Evolutionary conservation across 1,140 invertebrate species (phyloP).

Genomic region (Brachionus manjavacas): DNA sequence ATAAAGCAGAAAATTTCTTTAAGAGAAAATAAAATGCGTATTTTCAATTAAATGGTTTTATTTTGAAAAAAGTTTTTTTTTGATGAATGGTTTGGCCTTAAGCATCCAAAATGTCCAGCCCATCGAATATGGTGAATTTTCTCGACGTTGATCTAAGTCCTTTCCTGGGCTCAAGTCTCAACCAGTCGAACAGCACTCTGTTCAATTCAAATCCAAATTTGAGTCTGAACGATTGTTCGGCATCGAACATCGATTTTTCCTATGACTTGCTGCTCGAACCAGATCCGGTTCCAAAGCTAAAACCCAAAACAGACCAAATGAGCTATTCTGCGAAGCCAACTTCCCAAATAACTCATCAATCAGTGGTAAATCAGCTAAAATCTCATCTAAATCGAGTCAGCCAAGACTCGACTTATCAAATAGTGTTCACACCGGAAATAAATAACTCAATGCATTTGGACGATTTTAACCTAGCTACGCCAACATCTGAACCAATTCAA

Average conservation of each 20-base stretch:
- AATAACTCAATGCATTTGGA: background rate
- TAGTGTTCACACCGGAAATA: background rate
- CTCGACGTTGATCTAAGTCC: constrained; percentile 10
- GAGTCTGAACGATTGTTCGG: background rate
- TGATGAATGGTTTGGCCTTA: background rate
- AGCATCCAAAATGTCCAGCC: constrained; percentile 15
- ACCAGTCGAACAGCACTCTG: background rate
- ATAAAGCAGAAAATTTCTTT: background rate
- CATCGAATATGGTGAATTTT: constrained; percentile 7
- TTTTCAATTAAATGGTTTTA: background rate
- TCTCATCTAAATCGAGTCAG: background rate
- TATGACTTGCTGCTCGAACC: constrained; percentile 7
- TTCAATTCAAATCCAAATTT: background rate
- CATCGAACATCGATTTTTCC: background rate
- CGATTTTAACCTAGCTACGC: constrained; percentile 8
- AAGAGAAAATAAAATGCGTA: constrained; percentile 13
- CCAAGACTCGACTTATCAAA: background rate
- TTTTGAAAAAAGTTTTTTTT: background rate
- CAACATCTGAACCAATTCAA: background rate
- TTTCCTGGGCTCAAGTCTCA: background rate
- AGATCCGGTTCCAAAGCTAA: constrained; percentile 5
- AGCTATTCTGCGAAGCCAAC: background rate
- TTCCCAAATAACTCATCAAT: background rate
- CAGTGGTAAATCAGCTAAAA: background rate
- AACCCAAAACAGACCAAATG: background rate